Evolutionary conservation across 1,140 invertebrate species (phyloP).

Genomic region (Calephelis virginiensis): DNA sequence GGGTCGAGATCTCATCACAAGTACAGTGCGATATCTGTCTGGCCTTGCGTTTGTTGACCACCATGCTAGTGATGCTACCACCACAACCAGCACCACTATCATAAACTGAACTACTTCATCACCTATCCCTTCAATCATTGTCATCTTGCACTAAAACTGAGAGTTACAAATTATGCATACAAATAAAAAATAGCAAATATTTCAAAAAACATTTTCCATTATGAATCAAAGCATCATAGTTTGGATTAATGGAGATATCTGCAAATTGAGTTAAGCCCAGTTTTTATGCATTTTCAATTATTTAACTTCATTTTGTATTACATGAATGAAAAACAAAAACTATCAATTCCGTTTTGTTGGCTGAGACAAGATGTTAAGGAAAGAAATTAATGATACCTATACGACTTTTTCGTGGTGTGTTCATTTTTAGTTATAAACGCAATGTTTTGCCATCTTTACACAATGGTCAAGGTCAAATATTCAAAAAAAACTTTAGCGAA

Average conservation of each 20-base stretch:
- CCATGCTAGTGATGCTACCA: slow-evolving; percentile 85
- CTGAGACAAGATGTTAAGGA: too few relatives aligned
- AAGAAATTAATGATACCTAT: too few relatives aligned
- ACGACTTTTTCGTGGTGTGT: background rate
- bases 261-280: too few relatives aligned
- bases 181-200: background rate
- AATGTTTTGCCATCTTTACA: slow-evolving; percentile 14
- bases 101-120: slow-evolving; percentile 89
- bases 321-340: too few relatives aligned
- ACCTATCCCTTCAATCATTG: slow-evolving; percentile 88
- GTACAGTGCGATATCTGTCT: slow-evolving; percentile 73
- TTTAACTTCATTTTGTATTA: too few relatives aligned
- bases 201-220: too few relatives aligned
- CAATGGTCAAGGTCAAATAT: slow-evolving; percentile 13
- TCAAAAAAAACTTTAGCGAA: background rate
- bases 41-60: slow-evolving; percentile 81
- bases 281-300: too few relatives aligned
- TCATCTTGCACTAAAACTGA: slow-evolving; percentile 73
- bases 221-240: too few relatives aligned
- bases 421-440: slow-evolving; percentile 3
- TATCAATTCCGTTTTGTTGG: too few relatives aligned
- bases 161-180: too few relatives aligned
- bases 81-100: slow-evolving; percentile 79
- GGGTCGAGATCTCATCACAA: slow-evolving; percentile 69
- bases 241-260: too few relatives aligned